Conservation (phyloP, 2,797 vertebrate species). For the Esox masquinongy region DNA sequence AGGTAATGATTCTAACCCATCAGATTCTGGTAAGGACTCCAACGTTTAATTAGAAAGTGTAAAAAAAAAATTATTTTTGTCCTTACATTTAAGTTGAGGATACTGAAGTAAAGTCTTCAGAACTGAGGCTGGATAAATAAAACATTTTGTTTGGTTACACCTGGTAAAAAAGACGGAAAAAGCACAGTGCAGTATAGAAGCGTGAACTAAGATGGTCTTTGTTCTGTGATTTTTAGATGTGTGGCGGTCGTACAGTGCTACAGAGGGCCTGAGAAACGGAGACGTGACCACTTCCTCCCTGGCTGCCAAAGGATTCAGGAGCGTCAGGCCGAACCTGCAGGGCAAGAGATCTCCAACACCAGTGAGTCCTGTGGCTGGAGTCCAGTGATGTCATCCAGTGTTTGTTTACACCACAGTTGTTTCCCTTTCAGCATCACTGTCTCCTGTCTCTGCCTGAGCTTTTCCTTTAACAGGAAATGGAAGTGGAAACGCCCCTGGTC, state of each 20-base stretch:
- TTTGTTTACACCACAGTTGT: slow-evolving; percentile 16
- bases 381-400: slow-evolving; percentile 1
- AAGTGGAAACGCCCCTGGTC: slow-evolving; percentile 3
- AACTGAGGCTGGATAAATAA: not conserved
- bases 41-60: slow-evolving; percentile 5
- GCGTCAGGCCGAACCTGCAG: slow-evolving; percentile 84
- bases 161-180: not conserved
- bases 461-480: slow-evolving; percentile 35
- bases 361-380: slow-evolving; percentile 69
- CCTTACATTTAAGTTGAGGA: not conserved
- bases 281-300: slow-evolving; percentile 74
- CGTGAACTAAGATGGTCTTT: not conserved
- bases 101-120: not conserved
- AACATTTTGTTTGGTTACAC: not conserved
- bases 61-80: not conserved
- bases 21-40: slow-evolving; percentile 1
- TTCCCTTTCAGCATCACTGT: slow-evolving; percentile 8
- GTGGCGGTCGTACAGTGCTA: slow-evolving; percentile 76
- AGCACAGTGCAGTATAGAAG: not conserved
- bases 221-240: slow-evolving; percentile 68
- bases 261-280: slow-evolving; percentile 79
- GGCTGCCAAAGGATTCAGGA: slow-evolving; percentile 89
- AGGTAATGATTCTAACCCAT: not conserved
- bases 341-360: slow-evolving; percentile 82
- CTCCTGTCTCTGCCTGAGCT: slow-evolving; percentile 7